phyloP scores from a whole-genome alignment of 2,888 invertebrate genomes.

The Amiota communis region DNA sequence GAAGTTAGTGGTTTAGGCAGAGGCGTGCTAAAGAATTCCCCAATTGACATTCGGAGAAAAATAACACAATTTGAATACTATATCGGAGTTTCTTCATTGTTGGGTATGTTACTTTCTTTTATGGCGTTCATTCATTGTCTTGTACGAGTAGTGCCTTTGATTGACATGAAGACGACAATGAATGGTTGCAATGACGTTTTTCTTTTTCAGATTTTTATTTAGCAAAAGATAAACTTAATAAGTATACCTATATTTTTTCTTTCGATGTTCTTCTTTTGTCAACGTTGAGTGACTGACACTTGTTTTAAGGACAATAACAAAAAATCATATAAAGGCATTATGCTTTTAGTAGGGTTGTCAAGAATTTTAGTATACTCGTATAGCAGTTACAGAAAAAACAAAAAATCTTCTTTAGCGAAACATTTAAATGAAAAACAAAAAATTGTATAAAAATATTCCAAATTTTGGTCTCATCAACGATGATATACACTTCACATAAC shows the following conservation, averaged over 20 bases:
- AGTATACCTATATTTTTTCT: neutral
- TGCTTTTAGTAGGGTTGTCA: neutral
- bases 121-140: too few relatives aligned
- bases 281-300: conserved; percentile 10
- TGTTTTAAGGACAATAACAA: neutral
- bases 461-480: too few relatives aligned
- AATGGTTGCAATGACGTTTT: neutral
- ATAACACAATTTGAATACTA: too few relatives aligned
- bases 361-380: too few relatives aligned
- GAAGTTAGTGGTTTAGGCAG: too few relatives aligned
- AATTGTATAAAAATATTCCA: neutral
- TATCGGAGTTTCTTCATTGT: too few relatives aligned
- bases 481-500: too few relatives aligned
- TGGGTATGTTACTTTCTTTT: too few relatives aligned
- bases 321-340: neutral
- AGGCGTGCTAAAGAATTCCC: too few relatives aligned
- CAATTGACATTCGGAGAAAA: too few relatives aligned
- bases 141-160: too few relatives aligned
- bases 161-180: too few relatives aligned
- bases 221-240: conserved; percentile 4
- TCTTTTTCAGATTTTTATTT: neutral
- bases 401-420: neutral
- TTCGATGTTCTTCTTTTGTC: conserved; percentile 5
- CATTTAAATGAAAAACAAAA: neutral
- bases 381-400: neutral